Base-by-base conservation (phyloP, 2,797 vertebrate species). In the Notamacropus eugenii region DNA sequence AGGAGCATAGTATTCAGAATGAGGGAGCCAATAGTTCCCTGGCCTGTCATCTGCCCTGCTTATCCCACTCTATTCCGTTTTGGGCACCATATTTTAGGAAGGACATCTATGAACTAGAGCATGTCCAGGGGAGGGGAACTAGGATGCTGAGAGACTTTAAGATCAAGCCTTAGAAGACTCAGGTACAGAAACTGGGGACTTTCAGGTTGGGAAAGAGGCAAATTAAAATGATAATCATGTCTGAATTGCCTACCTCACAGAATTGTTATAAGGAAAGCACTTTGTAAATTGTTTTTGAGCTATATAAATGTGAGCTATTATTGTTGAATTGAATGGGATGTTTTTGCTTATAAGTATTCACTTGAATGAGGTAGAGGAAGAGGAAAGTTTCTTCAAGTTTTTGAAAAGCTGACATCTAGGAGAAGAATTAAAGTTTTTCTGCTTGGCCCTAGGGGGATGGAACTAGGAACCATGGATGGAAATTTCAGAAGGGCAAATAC, bases 211-310 rank as follows among this genome's bases (percentile, higher is more conserved):
- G 74, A 87, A 50, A 50, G 40, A 50, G 40, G 40, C 74, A 87
- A 87, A 87, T 87, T 87, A 87, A 87, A 87, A 87, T 87, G 74
- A 87, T 87, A 87, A 87, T 87, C 74, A 87, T 50, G 74, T 9
- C 40, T 87, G 40, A 87, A 87, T 87, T 87, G 74, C 40, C 74
- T 87, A 50, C 74, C 40, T 87, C 74, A 87, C 74, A 46, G 40
- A 22, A 87, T 87, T 87, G 40, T 87, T 87, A 50, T 46, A 87
- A 50, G 74, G 40, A 87, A 87, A 87, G 40, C 40, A 87, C 74
- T 87, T 50, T 27, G 74, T 87, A 87, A 87, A 87, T 87, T 87
- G 40, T 87, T 87, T 87, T 87, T 87, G 74, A 87, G 40, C 74
- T 87, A 87, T 46, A 87, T 87, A 50, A 87, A 50, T 87, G 22